Base-by-base conservation (phyloP, 2,888 invertebrate species). In the Tenthredo mesomela region DNA sequence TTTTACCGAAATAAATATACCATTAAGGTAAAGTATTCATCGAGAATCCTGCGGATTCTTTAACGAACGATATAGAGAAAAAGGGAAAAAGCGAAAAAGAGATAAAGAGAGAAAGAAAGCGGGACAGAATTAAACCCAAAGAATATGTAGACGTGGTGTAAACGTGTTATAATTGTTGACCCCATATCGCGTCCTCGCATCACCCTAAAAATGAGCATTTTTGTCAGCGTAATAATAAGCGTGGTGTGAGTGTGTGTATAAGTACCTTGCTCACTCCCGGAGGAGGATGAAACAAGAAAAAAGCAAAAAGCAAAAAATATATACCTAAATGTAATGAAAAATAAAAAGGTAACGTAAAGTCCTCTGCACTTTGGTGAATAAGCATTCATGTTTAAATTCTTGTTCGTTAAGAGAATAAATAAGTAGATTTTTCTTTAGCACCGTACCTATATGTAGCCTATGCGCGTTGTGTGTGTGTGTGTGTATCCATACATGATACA, bases 321-420 rank as follows among this genome's bases (percentile, higher is more conserved):
- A 67, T 3, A 47, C 15, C 3, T 47, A 25, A 29, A 67, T 29
- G 65, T 12, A 67, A 67, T 25, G 29, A 29, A 58, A 21, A 25
- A 61, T 25, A 25, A 61, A 61, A 25, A 25, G 25, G 25, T 61
- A 33, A 67, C 61, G 61, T 61, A 1, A 33, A 15, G 25, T 33
- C 33, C 67, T 33, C 67, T 29, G 29, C 58, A 65, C 65, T 65
- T 65, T 47, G 25, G 43, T 25, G 21, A 40, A 43, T n/a, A 73
- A 43, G n/a, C 40, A 40, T 43, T 43, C 12, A 73, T 40, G n/a
- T 73, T 73, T 47, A 43, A 43, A 73, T 9, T 73, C 73, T 43
- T 40, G 43, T 73, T 73, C 73, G 40, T 73, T 73, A 73, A 73
- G 25, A 21, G 40, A 73, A 73, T 73, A 73, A 73, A 73, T 25